Conservation (phyloP, 2,888 invertebrate genomes). For the Melolontha melolontha region DNA sequence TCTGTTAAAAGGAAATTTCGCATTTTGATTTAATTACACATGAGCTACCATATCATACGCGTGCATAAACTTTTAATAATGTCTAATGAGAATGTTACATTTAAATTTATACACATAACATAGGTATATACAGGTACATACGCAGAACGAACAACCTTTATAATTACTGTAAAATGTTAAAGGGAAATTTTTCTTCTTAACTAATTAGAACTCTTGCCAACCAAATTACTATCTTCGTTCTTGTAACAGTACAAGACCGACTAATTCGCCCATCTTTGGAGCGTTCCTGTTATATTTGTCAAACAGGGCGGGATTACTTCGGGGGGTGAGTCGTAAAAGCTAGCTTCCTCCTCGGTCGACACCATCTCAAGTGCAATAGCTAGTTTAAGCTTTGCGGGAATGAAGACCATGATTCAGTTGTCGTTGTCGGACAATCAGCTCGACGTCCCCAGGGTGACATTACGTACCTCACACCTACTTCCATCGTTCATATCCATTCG, state of each 20-base stretch:
- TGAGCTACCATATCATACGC: no score
- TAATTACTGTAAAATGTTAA: background rate
- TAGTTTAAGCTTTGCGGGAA: slow-evolving; percentile 44
- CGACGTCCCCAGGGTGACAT: slow-evolving; percentile 61
- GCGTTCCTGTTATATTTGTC: slow-evolving; percentile 20
- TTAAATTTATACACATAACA: no score
- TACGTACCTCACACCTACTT: slow-evolving; percentile 59
- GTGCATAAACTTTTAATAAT: no score
- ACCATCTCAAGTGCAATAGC: slow-evolving; percentile 39
- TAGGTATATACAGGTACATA: no score
- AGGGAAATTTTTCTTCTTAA: slow-evolving; percentile 31
- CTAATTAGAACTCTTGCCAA: slow-evolving; percentile 23
- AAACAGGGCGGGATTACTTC: slow-evolving; percentile 37
- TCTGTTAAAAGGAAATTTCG: no score
- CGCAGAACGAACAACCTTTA: no score
- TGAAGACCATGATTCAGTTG: slow-evolving; percentile 57
- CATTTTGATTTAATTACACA: no score
- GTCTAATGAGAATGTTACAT: no score
- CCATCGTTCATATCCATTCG: slow-evolving; percentile 57
- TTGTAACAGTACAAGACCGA: background rate
- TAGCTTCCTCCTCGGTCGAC: slow-evolving; percentile 36
- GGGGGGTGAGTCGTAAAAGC: slow-evolving; percentile 38
- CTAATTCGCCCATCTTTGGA: slow-evolving; percentile 19
- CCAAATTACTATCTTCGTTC: slow-evolving; percentile 19
- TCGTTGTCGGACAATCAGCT: slow-evolving; percentile 62